A percentile compares a stretch with the other conserved stretches of the same genome.
Evolutionary conservation across 2,113 vertebrate species (phyloP).

Genomic region (Rhabdomys dilectus): DNA sequence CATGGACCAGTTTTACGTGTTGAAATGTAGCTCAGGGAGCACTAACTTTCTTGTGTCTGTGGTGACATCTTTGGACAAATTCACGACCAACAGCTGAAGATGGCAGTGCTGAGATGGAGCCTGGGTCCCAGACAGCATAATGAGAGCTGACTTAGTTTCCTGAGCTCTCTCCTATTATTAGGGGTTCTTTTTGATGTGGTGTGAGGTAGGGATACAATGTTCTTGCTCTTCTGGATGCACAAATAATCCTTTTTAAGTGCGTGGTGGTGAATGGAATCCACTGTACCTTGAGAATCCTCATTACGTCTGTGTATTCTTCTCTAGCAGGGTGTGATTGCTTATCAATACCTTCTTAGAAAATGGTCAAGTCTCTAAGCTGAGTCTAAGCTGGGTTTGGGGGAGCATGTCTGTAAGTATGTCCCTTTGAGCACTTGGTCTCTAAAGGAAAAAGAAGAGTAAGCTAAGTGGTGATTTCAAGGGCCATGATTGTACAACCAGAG

Average conservation of each 20-base stretch:
- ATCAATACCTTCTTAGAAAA: neutral
- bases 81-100: neutral
- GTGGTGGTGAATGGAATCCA: neutral
- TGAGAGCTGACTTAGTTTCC: neutral
- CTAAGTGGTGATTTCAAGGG: neutral
- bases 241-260: neutral
- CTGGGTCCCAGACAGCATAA: neutral
- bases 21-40: neutral
- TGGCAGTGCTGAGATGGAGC: neutral
- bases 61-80: neutral
- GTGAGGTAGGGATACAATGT: neutral
- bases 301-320: neutral
- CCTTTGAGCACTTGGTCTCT: neutral
- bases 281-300: neutral
- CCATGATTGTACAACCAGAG: neutral
- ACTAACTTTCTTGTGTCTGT: neutral
- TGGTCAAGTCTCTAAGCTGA: neutral
- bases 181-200: neutral
- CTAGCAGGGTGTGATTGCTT: neutral
- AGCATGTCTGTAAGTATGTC: neutral
- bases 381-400: neutral
- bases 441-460: neutral
- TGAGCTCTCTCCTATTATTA: neutral
- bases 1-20: neutral
- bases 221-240: neutral